phyloP scores from a whole-genome alignment of 1,140 invertebrate genomes.

The Ditylenchus dipsaci region DNA sequence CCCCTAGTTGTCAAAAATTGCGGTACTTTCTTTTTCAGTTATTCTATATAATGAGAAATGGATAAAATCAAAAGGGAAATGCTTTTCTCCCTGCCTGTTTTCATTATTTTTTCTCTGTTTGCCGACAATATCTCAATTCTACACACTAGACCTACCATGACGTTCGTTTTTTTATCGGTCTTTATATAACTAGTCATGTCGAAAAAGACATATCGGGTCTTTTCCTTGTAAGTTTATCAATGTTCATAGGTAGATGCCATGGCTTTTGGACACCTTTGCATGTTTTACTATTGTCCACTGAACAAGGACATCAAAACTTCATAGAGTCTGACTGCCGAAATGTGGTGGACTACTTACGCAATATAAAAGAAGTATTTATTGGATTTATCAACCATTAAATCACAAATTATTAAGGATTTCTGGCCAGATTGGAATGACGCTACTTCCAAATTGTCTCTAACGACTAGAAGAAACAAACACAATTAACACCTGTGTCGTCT shows the following conservation, averaged over 20 bases:
- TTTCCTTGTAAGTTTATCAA: too few species aligned
- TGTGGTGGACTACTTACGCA: slow-evolving; percentile 34
- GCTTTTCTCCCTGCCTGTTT: too few species aligned
- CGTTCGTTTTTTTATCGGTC: too few species aligned
- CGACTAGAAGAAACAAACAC: not conserved
- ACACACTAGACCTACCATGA: too few species aligned
- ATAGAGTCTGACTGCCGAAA: slow-evolving; percentile 40
- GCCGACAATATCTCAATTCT: too few species aligned
- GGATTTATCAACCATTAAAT: not conserved
- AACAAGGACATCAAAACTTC: slow-evolving; percentile 34
- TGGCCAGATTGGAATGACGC: slow-evolving; percentile 50
- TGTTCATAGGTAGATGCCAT: slow-evolving; percentile 36
- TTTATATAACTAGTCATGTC: too few species aligned
- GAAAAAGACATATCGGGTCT: too few species aligned
- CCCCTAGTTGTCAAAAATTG: too few species aligned
- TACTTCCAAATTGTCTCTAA: not conserved
- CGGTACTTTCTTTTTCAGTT: too few species aligned
- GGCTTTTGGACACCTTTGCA: slow-evolving; percentile 39
- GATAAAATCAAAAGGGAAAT: too few species aligned
- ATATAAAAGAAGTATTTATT: slow-evolving; percentile 32
- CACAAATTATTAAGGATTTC: slow-evolving; percentile 13
- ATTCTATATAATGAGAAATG: too few species aligned
- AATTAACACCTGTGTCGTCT: not conserved
- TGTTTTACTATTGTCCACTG: slow-evolving; percentile 37
- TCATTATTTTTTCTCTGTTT: too few species aligned